Evolutionary conservation across 2,113 vertebrate genomes (phyloP).

Genomic region (Excalfactoria chinensis): DNA sequence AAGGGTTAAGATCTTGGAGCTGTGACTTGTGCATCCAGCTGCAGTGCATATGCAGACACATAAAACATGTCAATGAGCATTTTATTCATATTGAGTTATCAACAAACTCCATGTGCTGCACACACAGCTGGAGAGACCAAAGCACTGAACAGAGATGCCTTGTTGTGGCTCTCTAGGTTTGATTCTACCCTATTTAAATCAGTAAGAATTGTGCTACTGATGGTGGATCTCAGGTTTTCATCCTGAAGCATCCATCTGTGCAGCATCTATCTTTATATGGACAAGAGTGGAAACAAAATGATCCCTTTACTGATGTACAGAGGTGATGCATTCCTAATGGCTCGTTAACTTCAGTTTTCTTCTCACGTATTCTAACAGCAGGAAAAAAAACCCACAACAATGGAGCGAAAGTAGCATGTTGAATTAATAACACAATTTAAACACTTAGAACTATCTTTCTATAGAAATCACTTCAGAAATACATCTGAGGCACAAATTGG

Average conservation of each 20-base stretch:
- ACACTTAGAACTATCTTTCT: slow-evolving; percentile 46
- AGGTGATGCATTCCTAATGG: slow-evolving; percentile 15
- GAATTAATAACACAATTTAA: slow-evolving; percentile 66
- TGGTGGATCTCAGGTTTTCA: background rate
- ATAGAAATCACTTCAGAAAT: slow-evolving; percentile 69
- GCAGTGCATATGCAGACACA: slow-evolving; percentile 43
- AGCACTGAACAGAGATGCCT: background rate
- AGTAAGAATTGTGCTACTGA: slow-evolving; percentile 30
- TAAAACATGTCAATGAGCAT: slow-evolving; percentile 41
- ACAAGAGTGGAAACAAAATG: background rate
- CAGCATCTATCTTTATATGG: background rate
- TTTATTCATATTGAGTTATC: slow-evolving; percentile 54
- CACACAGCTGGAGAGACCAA: slow-evolving; percentile 17
- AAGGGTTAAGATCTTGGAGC: slow-evolving; percentile 32
- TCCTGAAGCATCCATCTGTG: background rate
- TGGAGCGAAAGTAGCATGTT: slow-evolving; percentile 40
- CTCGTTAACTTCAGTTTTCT: slow-evolving; percentile 39
- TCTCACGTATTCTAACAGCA: slow-evolving; percentile 23
- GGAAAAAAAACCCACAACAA: background rate
- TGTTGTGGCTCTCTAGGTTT: background rate
- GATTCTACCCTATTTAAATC: background rate
- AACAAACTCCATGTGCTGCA: slow-evolving; percentile 30
- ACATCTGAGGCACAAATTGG: slow-evolving; percentile 68
- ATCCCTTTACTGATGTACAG: background rate
- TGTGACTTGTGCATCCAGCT: slow-evolving; percentile 49